Conservation (phyloP, 2,797 vertebrate species). For the Thalassophryne amazonica region DNA sequence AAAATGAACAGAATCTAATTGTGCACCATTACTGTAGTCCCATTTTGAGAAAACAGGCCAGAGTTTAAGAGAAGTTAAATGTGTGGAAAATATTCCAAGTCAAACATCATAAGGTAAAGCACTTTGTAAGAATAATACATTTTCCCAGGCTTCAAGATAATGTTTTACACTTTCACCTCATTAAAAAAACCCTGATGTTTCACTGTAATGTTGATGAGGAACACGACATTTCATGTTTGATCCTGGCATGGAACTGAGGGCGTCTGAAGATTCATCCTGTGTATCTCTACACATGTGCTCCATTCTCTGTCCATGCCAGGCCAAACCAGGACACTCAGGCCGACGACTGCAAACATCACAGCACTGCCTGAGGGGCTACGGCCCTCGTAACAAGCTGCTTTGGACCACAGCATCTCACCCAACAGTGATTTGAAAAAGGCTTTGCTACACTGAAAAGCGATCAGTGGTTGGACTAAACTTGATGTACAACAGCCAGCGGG, state of each 20-base stretch:
- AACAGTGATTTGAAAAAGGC: slow-evolving; percentile 8
- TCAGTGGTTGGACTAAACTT: slow-evolving; percentile 28
- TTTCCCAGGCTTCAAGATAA: not conserved
- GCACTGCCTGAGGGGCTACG: slow-evolving; percentile 44
- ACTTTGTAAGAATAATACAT: not conserved
- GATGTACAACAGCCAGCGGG: slow-evolving; percentile 13
- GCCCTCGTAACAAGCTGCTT: slow-evolving; percentile 29
- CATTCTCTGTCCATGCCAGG: slow-evolving; percentile 27
- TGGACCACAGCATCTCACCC: slow-evolving; percentile 30
- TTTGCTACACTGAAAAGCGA: slow-evolving; percentile 27
- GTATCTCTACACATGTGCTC: slow-evolving; percentile 4
- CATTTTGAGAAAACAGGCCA: slow-evolving; percentile 1
- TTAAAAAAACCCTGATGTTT: not conserved
- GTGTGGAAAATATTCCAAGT: slow-evolving; percentile 19
- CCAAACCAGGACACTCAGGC: slow-evolving; percentile 48
- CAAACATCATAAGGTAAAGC: slow-evolving; percentile 1
- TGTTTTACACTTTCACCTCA: not conserved
- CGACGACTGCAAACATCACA: slow-evolving; percentile 64
- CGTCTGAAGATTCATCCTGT: not conserved
- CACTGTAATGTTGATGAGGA: not conserved
- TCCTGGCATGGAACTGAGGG: not conserved
- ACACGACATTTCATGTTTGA: not conserved
- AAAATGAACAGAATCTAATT: slow-evolving; percentile 26
- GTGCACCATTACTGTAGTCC: slow-evolving; percentile 17
- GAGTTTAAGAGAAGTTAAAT: slow-evolving; percentile 9